Conservation (phyloP, 2,888 invertebrate genomes). For the Epinotia nisella region DNA sequence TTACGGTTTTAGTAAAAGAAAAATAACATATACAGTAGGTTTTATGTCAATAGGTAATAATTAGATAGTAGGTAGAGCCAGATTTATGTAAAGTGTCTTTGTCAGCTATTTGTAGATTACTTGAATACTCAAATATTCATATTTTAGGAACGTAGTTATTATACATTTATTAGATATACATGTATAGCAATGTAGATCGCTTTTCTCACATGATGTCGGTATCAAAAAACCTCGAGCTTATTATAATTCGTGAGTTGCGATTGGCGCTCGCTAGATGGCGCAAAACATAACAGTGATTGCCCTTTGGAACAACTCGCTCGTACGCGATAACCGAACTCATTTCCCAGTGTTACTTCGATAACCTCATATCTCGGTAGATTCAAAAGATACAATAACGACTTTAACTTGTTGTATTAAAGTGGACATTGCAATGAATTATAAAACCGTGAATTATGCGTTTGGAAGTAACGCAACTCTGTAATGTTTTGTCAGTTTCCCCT, state of each 20-base stretch:
- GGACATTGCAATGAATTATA: not conserved
- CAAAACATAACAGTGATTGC: slow-evolving; percentile 54
- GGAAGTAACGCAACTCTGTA: not conserved
- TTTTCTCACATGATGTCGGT: not conserved
- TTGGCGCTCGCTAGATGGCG: slow-evolving; percentile 63
- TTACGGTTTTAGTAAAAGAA: not conserved
- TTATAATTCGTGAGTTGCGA: slow-evolving; percentile 16
- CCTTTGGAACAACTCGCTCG: slow-evolving; percentile 52
- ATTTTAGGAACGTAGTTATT: not conserved
- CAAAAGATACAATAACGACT: not conserved
- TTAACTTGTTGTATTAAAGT: not conserved
- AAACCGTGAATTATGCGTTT: not conserved
- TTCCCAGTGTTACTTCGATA: slow-evolving; percentile 46
- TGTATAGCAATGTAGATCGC: not conserved
- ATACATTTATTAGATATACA: not conserved
- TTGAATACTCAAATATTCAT: not conserved
- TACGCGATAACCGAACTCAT: slow-evolving; percentile 51
- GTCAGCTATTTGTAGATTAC: not conserved
- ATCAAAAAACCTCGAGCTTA: not conserved
- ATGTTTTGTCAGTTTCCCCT: slow-evolving; percentile 72
- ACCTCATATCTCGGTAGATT: not conserved
- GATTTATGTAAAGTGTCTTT: not conserved
- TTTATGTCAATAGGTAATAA: no score
- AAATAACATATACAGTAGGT: no score
- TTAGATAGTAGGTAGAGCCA: not conserved